Evolutionary conservation across 2,113 vertebrate species (phyloP), one percentile per base, ranked within the genome.

Genomic region (Rhea pennata): DNA sequence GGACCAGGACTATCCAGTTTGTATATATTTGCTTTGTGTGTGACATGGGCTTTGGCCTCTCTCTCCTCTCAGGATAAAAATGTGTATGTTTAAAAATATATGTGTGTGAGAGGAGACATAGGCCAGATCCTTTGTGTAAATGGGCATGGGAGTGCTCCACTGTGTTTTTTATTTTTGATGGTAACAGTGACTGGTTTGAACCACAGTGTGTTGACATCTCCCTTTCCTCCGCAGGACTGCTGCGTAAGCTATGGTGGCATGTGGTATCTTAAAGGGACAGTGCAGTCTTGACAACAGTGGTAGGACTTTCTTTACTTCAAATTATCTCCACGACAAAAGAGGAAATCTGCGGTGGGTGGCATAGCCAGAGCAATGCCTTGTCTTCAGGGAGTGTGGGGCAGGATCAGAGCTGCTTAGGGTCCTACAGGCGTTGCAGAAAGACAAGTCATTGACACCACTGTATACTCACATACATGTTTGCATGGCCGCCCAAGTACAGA

Each of bases 191-290:
- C 50, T 51, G 15, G 19, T 48, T 48, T 8, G 23, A 21, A 33
- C 48, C 54, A 51, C 54, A 51, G 26, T 51, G 13, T 53, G 23
- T 8, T 72, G 56, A 59, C 56, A 33, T 59, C 20, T 80, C 62
- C 36, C 17, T 93, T 91, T 96, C 46, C 48, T 74, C 92, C 95
- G 6, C 89, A 99, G 99, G 99, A 99, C 96, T 99, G 99, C 98
- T 99, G 99, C 48, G 98, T 98, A 81, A 99, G 99, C 96, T 97
- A 98, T 0, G 99, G 98, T 1, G 99, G 99, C 10, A 99, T 99
- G 99, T 99, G 99, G 99, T 99, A 99, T 93, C 99, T 99, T 84
- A 99, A 99, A 92, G 99, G 99, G 71, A 99, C 99, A 1, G 98
- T 99, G n/a, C 99, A 98, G 94, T 99, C 99, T 75, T 99, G 99